Base-by-base conservation (phyloP, 2,113 vertebrate species). In the Talpa occidentalis region DNA sequence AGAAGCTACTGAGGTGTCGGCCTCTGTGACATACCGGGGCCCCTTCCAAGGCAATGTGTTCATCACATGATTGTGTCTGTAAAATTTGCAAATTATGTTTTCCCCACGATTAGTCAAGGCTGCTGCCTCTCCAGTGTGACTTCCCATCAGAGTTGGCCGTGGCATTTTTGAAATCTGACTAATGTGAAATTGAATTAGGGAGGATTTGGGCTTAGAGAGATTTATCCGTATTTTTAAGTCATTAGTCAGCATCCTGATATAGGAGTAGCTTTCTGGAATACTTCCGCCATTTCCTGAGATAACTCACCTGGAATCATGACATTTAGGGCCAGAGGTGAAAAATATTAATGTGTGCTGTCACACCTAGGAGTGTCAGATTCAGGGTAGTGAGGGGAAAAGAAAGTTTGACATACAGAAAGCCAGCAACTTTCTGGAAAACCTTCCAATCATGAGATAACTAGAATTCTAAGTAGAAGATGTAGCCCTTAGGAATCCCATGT, bases 61-160 rank as follows among this genome's bases (percentile, higher is more conserved):
- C 42, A 66, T 73, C 42, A 66, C 26, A 35, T 40, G 60, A 3
- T 80, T 14, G 12, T 60, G 91, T 66, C 44, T 54, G 3, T n/a
- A 69, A 94, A 89, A 79, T 70, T 78, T 96, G 69, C 26, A 49
- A 62, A 79, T 30, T 77, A 5, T 49, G 42, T 81, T 5, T 93
- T 24, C 47, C 17, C 6, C 11, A 32, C 10, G 79, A 42, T 52
- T 84, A 92, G 24, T 64, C 21, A 91, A 82, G 14, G 72, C 42
- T 87, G 11, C 40, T 78, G 5, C n/a, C 47, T 87, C 88, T 76
- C 62, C 30, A 73, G 3, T 47, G 2, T 28, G 40, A 28, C 1
- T 69, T 69, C 32, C n/a, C 66, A 74, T 17, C 66, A 84, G 54
- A 76, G 49, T 92, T 52, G 62, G 35, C 42, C 44, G 10, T 52